Evolutionary conservation across 2,113 vertebrate species (phyloP), one percentile per base, ranked within the genome.

Genomic region (Syrmaticus mikado): DNA sequence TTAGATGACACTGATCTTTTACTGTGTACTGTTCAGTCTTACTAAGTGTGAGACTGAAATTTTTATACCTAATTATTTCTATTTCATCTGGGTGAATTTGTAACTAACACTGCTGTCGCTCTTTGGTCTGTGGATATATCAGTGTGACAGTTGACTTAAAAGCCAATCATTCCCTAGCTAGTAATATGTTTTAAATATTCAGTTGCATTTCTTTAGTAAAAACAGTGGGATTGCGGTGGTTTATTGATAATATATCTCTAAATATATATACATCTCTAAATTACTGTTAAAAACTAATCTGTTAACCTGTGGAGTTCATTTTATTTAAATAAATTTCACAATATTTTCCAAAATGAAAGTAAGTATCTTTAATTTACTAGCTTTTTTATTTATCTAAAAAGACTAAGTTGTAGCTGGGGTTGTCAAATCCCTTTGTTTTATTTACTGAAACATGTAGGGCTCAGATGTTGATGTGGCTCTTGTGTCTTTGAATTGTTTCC

Each of bases 1-100:
- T 91, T 67, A 77, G 71, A 83, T 95, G 95, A 97, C 96, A 97
- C 89, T 74, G 96, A 98, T 97, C 97, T 91, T 90, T 57, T 73
- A 92, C 87, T 93, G 76, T 92, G 66, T 80, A 15, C 52, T 53
- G 27, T 28, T 28, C 52, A 28, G 52, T 16, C 14, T 28, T 53
- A 28, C 27, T 86, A 92, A 93, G 91, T 65, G 46, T 71, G 88
- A 57, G 81, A 60, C 70, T 85, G 87, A 70, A 70, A 58, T 93
- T 90, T 87, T 97, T 94, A 77, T n/a, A 80, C 14, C 30, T 93
- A 95, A 97, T 98, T 97, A 97, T 87, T 87, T 94, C 38, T 97
- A 80, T 92, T 96, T 96, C 78, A 71, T 94, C 40, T 65, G 78
- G 81, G 85, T 92, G 17, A 87, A 84, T 92, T 94, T 94, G 28